A percentile compares a stretch with the other conserved stretches of the same genome.
Conservation (phyloP, 2,888 invertebrate genomes). For the Volucella bombylans region DNA sequence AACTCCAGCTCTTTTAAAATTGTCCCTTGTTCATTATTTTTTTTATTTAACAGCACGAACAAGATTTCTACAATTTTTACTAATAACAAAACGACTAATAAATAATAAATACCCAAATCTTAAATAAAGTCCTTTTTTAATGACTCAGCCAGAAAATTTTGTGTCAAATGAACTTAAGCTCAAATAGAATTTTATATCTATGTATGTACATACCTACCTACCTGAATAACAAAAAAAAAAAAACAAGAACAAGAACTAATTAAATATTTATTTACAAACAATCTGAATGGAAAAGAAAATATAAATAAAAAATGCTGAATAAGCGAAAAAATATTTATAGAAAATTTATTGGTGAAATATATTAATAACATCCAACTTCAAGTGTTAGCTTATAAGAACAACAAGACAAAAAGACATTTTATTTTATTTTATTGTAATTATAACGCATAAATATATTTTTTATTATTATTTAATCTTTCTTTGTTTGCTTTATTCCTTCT, state of each 20-base stretch:
- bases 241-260: neutral
- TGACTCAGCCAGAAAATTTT: conserved; percentile 35
- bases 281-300: neutral
- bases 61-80: too few species aligned
- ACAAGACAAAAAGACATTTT: conserved; percentile 21
- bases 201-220: conserved; percentile 4
- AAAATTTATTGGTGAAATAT: conserved; percentile 24
- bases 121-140: conserved; percentile 9
- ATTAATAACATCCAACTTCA: conserved; percentile 34
- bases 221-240: conserved; percentile 4
- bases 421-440: too few species aligned
- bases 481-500: neutral
- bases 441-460: neutral
- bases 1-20: too few species aligned
- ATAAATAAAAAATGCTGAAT: conserved; percentile 1
- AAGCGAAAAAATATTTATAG: conserved; percentile 39
- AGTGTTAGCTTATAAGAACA: conserved; percentile 34
- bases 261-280: conserved; percentile 42
- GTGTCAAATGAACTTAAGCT: conserved; percentile 63
- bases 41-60: too few species aligned
- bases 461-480: neutral
- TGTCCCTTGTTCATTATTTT: too few species aligned
- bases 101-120: neutral
- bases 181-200: conserved; percentile 42
- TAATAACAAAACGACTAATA: neutral